Evolutionary conservation across 2,888 invertebrate genomes (phyloP), one percentile per base, ranked within the genome.

Genomic region (Megalurothrips usitatus): DNA sequence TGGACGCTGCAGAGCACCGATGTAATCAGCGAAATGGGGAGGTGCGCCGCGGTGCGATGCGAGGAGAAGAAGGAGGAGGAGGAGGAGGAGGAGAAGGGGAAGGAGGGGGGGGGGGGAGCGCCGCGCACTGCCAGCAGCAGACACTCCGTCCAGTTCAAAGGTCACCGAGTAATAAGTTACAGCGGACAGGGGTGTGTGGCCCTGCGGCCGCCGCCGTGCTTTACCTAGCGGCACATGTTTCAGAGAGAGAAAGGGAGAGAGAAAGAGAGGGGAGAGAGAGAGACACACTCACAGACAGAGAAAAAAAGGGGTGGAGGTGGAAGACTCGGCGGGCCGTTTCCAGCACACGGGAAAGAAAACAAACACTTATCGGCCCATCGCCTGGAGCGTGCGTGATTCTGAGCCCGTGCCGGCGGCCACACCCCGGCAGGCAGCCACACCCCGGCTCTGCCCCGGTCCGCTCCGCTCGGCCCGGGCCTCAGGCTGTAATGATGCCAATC

Each of bases 351-450:
- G 14, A 58, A 58, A 58, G 58, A 58, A 14, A 58, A 58, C 58
- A 58, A 58, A 58, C 58, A 58, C 58, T 58, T 58, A 58, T 58
- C 58, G 58, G 58, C 19, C 58, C 58, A 58, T 58, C 58, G 58
- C 14, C 58, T 19, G 58, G 19, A 58, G 17, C 58, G 58, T 58
- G 19, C 58, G 58, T 58, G 58, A 58, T 58, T 58, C 58, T 58
- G 19, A 58, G 14, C 17, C 19, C 19, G 58, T 17, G 58, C 19
- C 19, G 17, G 19, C 52, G 52, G 17, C 52, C 52, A 17, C 52
- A 14, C 58, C 52, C 52, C 19, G 34, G 34, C 34, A 43, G 34
- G 3, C 34, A 43, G 34, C 34, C 34, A 43, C 34, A 43, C 34
- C 34, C 34, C 34, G 14, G 12, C 52, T 52, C 52, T 58, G 19